These are phyloP conservation scores for Tetranychus piercei DNA, from an alignment of 2,888 invertebrate genomes.

Conservation along the genomic window DNA sequence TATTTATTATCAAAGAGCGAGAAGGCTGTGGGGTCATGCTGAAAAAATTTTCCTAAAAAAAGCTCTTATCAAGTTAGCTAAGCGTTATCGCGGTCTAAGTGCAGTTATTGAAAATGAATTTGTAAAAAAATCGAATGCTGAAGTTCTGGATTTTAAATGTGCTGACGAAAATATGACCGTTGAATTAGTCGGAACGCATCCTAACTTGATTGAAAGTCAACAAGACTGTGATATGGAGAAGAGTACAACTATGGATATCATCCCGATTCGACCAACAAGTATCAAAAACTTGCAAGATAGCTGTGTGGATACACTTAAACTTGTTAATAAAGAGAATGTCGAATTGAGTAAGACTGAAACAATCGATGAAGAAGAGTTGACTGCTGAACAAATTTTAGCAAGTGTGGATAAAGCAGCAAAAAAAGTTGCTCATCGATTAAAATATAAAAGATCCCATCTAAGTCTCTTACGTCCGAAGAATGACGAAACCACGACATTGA, in stretches of 20 bases:
- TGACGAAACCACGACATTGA: slow-evolving; percentile 72
- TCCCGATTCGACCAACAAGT: too few species aligned
- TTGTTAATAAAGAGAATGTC: too few species aligned
- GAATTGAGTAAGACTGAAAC: not conserved
- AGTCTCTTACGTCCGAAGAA: slow-evolving; percentile 68
- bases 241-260: too few species aligned
- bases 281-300: too few species aligned
- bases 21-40: slow-evolving; percentile 55
- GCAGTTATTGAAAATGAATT: too few species aligned
- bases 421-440: slow-evolving; percentile 46
- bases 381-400: slow-evolving; percentile 50
- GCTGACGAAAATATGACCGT: too few species aligned
- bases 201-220: too few species aligned
- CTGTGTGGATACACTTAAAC: too few species aligned
- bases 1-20: slow-evolving; percentile 83
- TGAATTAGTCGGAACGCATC: too few species aligned
- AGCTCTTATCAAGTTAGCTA: slow-evolving; percentile 14
- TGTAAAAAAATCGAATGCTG: too few species aligned
- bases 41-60: slow-evolving; percentile 51
- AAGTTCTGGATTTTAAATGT: too few species aligned
- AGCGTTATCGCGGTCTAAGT: slow-evolving; percentile 8
- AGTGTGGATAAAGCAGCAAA: slow-evolving; percentile 52
- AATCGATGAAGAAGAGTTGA: slow-evolving; percentile 29
- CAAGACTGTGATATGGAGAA: too few species aligned
- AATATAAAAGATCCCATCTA: slow-evolving; percentile 40